Base-by-base conservation (phyloP, 1,140 invertebrate genomes). In the Megalonaias nervosa region DNA sequence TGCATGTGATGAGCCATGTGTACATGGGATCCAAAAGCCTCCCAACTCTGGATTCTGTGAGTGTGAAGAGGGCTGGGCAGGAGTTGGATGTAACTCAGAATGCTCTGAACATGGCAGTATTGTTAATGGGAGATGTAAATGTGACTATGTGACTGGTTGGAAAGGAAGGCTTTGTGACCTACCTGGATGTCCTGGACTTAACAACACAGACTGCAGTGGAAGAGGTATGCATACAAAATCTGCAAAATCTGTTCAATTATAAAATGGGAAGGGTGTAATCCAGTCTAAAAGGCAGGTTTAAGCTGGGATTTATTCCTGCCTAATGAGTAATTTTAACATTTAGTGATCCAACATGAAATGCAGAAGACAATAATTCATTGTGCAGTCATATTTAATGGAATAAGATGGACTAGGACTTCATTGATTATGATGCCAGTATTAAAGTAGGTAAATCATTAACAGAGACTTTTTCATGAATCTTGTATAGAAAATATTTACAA, bases 41-140 rank as follows among this genome's bases (percentile, higher is more conserved):
- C 67, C 74, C 15, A 82, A 87, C 70, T 82, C 83, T 55, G 79
- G 82, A n/a, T 16, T 69, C 21, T 87, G 86, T 79, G n/a, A 68
- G 38, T 87, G 86, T 77, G 81, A 86, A n/a, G 72, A 77, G 64
- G 86, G 86, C 19, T 87, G 82, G 85, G 81, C 82, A 16, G 86
- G 86, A 2, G 82, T 85, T n/a, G 86, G 85, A 1, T 87, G 86
- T 71, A 79, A 87, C 71, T 86, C 85, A 1, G 86, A 87, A 74
- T 87, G 86, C 67, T 85, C 85, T 16, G 85, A 79, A 70, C 81
- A 87, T 79, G 86, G 86, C 11, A 57, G 59, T 19, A 86, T 87
- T 67, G 57, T 60, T 15, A 81, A 72, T 59, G 81, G 81, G 26
- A 66, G 21, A 58, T 87, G 86, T 79, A 73, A 72, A 9, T 87